These are phyloP conservation scores for Muraenolepis orangiensis DNA, from an alignment of 2,797 vertebrate genomes.

Conservation along the genomic window DNA sequence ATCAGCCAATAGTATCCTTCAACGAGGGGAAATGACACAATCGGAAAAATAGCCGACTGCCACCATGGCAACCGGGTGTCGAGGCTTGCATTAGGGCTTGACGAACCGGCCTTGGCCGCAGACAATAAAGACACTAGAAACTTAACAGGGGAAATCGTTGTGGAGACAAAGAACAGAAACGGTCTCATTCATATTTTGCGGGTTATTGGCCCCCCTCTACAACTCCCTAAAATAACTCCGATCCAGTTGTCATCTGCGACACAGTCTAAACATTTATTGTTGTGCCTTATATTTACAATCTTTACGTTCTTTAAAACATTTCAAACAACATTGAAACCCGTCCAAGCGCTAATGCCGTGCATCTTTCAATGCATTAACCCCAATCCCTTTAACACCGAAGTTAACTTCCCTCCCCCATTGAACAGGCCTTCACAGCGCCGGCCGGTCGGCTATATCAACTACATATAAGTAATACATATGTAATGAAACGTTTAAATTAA, in stretches of 20 bases:
- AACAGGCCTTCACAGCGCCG: neutral
- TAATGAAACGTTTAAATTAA: neutral
- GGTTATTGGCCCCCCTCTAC: slow-evolving; percentile 14
- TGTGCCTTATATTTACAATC: neutral
- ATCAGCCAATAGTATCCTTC: slow-evolving; percentile 39
- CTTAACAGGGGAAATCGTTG: slow-evolving; percentile 47
- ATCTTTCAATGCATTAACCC: neutral
- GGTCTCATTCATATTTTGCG: slow-evolving; percentile 37
- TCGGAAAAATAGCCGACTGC: slow-evolving; percentile 51
- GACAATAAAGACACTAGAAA: slow-evolving; percentile 46
- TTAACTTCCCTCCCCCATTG: neutral
- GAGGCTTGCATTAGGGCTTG: slow-evolving; percentile 44
- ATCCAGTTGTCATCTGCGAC: neutral
- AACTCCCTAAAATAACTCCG: slow-evolving; percentile 3
- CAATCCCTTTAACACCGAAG: too few relatives aligned
- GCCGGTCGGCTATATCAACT: neutral
- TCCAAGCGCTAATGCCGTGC: neutral
- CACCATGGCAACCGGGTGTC: slow-evolving; percentile 46
- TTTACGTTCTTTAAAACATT: neutral
- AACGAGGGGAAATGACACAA: slow-evolving; percentile 43
- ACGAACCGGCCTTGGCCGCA: slow-evolving; percentile 44
- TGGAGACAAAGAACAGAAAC: slow-evolving; percentile 38
- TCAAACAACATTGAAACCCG: neutral
- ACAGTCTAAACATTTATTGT: neutral
- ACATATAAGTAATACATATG: too few relatives aligned